phyloP scores from a whole-genome alignment of 2,888 invertebrate genomes.

The Drosophila kokeensis region DNA sequence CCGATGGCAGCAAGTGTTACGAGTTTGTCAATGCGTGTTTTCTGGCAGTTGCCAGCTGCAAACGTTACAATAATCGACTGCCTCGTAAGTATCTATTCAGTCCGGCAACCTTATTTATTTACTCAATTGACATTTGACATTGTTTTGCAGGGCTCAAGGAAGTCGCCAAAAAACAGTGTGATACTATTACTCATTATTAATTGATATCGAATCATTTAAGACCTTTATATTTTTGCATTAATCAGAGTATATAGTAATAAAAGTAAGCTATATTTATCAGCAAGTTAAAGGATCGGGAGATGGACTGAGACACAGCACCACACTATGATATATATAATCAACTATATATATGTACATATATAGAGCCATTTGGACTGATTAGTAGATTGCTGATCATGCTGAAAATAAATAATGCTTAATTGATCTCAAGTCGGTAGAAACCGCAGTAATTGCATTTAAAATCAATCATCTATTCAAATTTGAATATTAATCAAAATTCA shows the following conservation, averaged over 20 bases:
- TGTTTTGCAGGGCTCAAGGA: constrained; percentile 47
- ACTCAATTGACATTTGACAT: neutral
- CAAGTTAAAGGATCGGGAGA: neutral
- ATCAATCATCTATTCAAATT: neutral
- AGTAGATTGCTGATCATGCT: neutral
- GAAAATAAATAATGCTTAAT: neutral
- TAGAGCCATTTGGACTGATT: neutral
- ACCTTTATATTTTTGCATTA: too few species aligned
- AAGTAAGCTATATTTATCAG: neutral
- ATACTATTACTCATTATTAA: neutral
- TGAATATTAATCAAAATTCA: neutral
- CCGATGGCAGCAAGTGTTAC: constrained; percentile 39
- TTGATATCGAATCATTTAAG: neutral
- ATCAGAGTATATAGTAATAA: neutral
- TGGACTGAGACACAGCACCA: neutral
- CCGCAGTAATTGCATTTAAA: neutral
- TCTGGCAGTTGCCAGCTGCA: constrained; percentile 43
- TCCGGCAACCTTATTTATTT: neutral
- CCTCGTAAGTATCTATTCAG: constrained; percentile 35
- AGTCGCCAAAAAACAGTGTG: constrained; percentile 34
- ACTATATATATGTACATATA: neutral
- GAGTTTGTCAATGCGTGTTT: constrained; percentile 43
- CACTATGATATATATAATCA: neutral
- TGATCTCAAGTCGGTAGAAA: neutral
- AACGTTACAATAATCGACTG: constrained; percentile 34